These are phyloP conservation scores for Patella caerulea DNA, from an alignment of 2,888 invertebrate genomes.

Conservation along the genomic window DNA sequence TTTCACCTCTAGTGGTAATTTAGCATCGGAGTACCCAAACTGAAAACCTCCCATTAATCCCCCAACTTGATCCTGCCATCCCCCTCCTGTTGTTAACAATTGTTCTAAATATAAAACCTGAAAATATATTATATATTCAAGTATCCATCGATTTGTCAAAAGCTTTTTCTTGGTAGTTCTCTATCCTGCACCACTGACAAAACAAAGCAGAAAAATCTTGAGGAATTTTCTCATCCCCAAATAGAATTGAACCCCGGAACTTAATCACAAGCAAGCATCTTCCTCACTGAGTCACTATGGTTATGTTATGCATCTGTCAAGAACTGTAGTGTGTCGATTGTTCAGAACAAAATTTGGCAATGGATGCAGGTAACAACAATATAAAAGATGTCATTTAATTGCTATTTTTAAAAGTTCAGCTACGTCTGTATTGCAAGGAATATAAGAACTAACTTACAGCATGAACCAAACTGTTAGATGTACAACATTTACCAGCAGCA, in stretches of 20 bases:
- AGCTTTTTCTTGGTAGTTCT: too few relatives aligned
- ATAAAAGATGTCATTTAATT: too few relatives aligned
- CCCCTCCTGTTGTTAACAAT: slow-evolving; percentile 75
- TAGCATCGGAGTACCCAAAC: slow-evolving; percentile 67
- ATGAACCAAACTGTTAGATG: slow-evolving; percentile 70
- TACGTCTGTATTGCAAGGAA: background rate
- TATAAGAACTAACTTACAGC: slow-evolving; percentile 63
- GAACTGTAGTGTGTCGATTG: background rate
- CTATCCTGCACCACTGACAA: too few relatives aligned
- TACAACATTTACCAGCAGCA: slow-evolving; percentile 67
- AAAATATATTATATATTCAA: slow-evolving; percentile 8
- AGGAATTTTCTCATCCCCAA: too few relatives aligned
- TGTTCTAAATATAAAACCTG: slow-evolving; percentile 75
- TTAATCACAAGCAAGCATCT: too few relatives aligned
- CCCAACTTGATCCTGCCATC: slow-evolving; percentile 76
- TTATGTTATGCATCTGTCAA: too few relatives aligned
- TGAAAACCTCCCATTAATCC: slow-evolving; percentile 73
- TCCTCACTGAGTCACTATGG: too few relatives aligned
- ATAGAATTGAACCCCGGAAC: too few relatives aligned
- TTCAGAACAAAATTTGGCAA: background rate
- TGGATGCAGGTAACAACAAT: too few relatives aligned
- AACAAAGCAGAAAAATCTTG: too few relatives aligned
- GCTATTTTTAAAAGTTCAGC: too few relatives aligned
- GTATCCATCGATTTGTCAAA: too few relatives aligned
- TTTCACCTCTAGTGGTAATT: slow-evolving; percentile 68